Evolutionary conservation across 1,140 invertebrate species (phyloP), one percentile per base, ranked within the genome.

Genomic region (Araneus ventricosus): DNA sequence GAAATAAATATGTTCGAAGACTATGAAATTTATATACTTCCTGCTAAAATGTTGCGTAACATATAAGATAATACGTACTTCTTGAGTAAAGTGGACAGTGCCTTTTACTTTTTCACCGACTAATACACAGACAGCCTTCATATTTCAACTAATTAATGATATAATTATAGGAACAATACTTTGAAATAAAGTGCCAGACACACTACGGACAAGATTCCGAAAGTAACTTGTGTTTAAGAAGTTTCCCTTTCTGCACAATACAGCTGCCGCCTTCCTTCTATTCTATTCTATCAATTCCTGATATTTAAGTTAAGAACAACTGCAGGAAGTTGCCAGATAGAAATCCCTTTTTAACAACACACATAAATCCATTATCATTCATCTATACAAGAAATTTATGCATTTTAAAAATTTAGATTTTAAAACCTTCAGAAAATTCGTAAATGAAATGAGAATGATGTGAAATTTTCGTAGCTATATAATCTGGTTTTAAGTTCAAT

Each of bases 111-210:
- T 95, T 95, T 98, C 97, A 24, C 98, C 98, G 90, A 97, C 97
- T 88, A 98, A 96, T 94, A 98, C 98, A 95, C 98, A 98, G 39
- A 98, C 97, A 90, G 98, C 98, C 96, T 98, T 98, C 84, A 92
- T 87, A 30, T 93, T 93, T 93, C 27, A 22, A 86, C 3, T 75
- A 75, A 34, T 34, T 34, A 20, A 34, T 75, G 20, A 20, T 52
- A 75, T 1, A 37, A 34, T 14, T 75, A 34, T 0, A 37, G 37
- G 4, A 70, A 14, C 4, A 75, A 20, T 10, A 75, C 20, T 14
- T 75, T 75, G 20, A 6, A 34, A 30, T 30, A 8, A 30, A 70
- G 14, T 17, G 22, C n/a, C 70, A 7, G 70, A 37, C 20, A 27
- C 7, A 75, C 17, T 70, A 34, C 8, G 34, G 3, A n/a, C 7